phyloP scores from a whole-genome alignment of 1,140 invertebrate genomes.

The Zaprionus gabonicus region DNA sequence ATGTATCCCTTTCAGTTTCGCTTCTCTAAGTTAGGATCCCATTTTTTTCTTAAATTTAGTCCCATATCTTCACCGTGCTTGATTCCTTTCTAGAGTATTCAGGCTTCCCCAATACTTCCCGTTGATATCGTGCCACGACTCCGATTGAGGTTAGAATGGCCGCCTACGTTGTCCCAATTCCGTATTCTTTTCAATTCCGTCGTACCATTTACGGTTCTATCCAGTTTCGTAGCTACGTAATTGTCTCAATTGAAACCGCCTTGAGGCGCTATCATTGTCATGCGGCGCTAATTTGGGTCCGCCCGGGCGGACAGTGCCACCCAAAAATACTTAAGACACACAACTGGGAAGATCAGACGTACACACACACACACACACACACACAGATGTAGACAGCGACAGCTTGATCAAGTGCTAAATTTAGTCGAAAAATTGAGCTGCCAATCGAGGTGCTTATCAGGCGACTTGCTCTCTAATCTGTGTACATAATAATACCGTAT shows the following conservation, averaged over 20 bases:
- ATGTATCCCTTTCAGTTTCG: no score
- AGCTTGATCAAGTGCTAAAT: slow-evolving; percentile 9
- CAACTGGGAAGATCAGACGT: slow-evolving; percentile 4
- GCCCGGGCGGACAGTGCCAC: slow-evolving; percentile 36
- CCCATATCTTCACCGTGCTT: background rate
- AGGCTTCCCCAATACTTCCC: background rate
- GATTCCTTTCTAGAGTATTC: background rate
- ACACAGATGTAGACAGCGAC: background rate
- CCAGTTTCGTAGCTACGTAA: slow-evolving; percentile 56
- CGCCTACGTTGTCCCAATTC: slow-evolving; percentile 39
- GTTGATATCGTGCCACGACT: background rate
- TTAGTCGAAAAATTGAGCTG: slow-evolving; percentile 17
- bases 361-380: slow-evolving; percentile 2
- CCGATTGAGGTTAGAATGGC: slow-evolving; percentile 25
- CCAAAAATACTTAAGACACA: slow-evolving; percentile 6
- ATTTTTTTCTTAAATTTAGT: background rate
- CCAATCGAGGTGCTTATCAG: slow-evolving; percentile 37
- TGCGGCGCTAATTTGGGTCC: slow-evolving; percentile 65
- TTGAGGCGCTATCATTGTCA: slow-evolving; percentile 78
- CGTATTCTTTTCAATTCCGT: slow-evolving; percentile 23
- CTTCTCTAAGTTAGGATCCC: background rate
- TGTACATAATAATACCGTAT: slow-evolving; percentile 1
- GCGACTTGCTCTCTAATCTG: slow-evolving; percentile 31
- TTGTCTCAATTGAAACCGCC: slow-evolving; percentile 79
- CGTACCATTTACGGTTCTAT: slow-evolving; percentile 29